Base-by-base conservation (phyloP, 2,797 vertebrate genomes). In the Galagoides demidoff region DNA sequence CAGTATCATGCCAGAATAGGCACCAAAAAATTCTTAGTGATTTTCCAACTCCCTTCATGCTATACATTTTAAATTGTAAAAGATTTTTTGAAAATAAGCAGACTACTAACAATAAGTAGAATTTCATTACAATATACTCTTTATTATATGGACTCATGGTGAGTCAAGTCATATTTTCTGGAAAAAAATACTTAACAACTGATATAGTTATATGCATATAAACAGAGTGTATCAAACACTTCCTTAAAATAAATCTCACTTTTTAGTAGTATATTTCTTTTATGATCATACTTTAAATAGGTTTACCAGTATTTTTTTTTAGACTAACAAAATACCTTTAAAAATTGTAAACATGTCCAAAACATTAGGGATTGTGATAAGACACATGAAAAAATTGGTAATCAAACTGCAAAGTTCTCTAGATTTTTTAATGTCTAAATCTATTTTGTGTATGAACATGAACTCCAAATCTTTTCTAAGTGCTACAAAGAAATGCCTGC, bases 1-100 rank as follows among this genome's bases (percentile, higher is more conserved):
- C 14, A 23, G 34, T 0, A 66, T 3, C 37, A 0, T 5, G 14
- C 31, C 19, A 29, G 10, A 39, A 64, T 2, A 6, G 20, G 29
- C n/a, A 66, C 37, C 43, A 37, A 14, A 9, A 9, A 39, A 55
- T n/a, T 43, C 73, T 14, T 3, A 0, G 29, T 39, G 25, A 61
- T 43, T 64, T 14, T 39, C 83, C 52, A 25, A 16, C 16, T 79
- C 63, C 55, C 29, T 31, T 66, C 31, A 22, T 7, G 39, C 5
- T 49, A 16, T 13, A 43, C 12, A 29, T 49, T 16, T 77, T 19
- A 49, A 86, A 77, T 31, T 70, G 37, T n/a, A 77, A 14, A 43
- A 16, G 13, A 37, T 22, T 64, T 43, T 76, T 20, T 59, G 37
- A 73, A 81, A 82, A 37, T 4, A 25, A 74, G 74, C 34, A 55